These are phyloP conservation scores for Thunnus maccoyii DNA, from an alignment of 2,113 vertebrate genomes.

Conservation along the genomic window DNA sequence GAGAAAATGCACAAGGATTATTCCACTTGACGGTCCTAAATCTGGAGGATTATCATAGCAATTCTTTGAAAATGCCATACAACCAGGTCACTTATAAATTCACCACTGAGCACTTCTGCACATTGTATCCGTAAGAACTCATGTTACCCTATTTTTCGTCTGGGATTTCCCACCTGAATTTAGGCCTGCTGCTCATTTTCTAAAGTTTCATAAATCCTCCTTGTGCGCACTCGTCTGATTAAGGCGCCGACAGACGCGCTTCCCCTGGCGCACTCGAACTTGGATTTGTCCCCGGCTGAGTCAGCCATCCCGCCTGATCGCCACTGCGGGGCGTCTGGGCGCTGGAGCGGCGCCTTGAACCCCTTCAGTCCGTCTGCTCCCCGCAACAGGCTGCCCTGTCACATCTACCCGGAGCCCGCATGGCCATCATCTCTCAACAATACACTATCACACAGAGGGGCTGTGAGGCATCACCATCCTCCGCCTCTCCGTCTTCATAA, in stretches of 20 bases:
- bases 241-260: constrained; percentile 55
- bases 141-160: constrained; percentile 45
- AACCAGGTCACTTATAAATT: constrained; percentile 7
- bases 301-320: constrained; percentile 53
- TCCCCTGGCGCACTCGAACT: constrained; percentile 40
- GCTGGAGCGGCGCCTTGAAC: constrained; percentile 71
- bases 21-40: background rate
- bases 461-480: constrained; percentile 1
- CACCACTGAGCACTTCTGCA: background rate
- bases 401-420: background rate
- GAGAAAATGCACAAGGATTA: background rate
- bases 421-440: constrained; percentile 15
- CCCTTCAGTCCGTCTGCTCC: constrained; percentile 1
- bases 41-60: background rate
- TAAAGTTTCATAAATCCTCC: constrained; percentile 61
- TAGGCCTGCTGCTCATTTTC: constrained; percentile 58
- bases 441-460: background rate
- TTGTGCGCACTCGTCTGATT: constrained; percentile 55
- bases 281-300: constrained; percentile 55
- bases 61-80: background rate
- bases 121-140: constrained; percentile 31
- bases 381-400: constrained; percentile 39
- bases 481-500: background rate
- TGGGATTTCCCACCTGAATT: constrained; percentile 51
- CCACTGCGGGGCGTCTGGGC: constrained; percentile 90